Percentiles rank a stretch among this genome's conserved stretches.
These are phyloP conservation scores for Arizona elegans DNA, from an alignment of 2,113 vertebrate species.

Conservation along the genomic window DNA sequence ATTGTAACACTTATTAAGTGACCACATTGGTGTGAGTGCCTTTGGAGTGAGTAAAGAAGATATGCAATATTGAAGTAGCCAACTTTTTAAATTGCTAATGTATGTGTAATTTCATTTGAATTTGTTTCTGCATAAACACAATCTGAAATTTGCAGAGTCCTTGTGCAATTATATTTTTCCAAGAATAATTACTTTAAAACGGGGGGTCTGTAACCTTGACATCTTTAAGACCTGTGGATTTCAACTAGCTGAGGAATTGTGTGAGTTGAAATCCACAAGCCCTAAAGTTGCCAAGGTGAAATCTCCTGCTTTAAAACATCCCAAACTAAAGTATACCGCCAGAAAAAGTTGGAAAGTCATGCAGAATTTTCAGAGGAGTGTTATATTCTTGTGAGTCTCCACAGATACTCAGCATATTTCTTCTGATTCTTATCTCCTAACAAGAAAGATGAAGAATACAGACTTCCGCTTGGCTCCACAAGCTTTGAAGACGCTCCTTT, in stretches of 20 bases:
- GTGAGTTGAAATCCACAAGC: not conserved
- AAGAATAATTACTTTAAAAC: not conserved
- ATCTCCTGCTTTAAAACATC: not conserved
- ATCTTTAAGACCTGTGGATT: not conserved
- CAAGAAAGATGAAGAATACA: not conserved
- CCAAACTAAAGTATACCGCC: not conserved
- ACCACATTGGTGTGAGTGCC: not conserved
- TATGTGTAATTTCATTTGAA: not conserved
- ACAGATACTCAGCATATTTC: not conserved
- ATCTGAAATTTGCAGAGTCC: not conserved
- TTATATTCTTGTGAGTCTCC: not conserved
- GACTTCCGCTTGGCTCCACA: no score
- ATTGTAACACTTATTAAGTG: not conserved
- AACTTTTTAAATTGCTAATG: not conserved
- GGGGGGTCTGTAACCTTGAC: not conserved
- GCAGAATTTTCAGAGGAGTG: not conserved
- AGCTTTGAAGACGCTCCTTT: no score
- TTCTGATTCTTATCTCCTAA: not conserved
- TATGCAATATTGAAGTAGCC: not conserved
- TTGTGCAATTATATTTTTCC: not conserved
- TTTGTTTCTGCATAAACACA: not conserved
- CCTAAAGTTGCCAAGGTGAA: not conserved
- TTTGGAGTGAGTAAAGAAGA: not conserved
- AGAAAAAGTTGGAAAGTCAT: not conserved
- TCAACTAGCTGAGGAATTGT: not conserved